phyloP scores from a whole-genome alignment of 1,140 invertebrate genomes.

The Neodiprion virginianus region DNA sequence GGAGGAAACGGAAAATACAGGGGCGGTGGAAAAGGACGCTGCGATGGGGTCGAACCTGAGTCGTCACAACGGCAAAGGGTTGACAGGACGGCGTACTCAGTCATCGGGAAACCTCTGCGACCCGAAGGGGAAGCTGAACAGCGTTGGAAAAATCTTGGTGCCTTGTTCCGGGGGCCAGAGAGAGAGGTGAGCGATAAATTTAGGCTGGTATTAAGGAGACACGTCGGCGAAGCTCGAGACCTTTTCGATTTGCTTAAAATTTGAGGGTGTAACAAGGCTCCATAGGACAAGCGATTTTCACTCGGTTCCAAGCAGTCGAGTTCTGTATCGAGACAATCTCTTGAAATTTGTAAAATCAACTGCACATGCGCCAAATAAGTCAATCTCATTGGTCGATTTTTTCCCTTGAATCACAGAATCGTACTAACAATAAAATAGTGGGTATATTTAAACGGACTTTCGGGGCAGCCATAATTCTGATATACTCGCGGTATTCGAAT shows the following conservation, averaged over 20 bases:
- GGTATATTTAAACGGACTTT: no score
- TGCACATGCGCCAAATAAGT: no score
- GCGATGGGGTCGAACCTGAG: constrained; percentile 78
- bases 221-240: not conserved
- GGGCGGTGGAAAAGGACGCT: constrained; percentile 11
- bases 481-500: no score
- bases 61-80: constrained; percentile 72
- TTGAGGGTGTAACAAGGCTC: not conserved
- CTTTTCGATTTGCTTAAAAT: not conserved
- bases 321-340: no score
- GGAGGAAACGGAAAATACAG: constrained; percentile 18
- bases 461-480: no score
- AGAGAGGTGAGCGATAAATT: constrained; percentile 56
- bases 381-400: no score
- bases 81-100: constrained; percentile 71
- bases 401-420: no score
- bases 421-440: no score
- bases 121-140: constrained; percentile 55
- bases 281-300: not conserved
- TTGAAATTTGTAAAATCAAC: no score
- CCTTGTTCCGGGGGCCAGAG: constrained; percentile 51
- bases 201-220: not conserved
- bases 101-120: constrained; percentile 69
- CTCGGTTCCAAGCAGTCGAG: no score
- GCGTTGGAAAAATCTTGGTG: constrained; percentile 56